These are phyloP conservation scores for Philantomba maxwellii DNA, from an alignment of 2,113 vertebrate species.

Conservation along the genomic window DNA sequence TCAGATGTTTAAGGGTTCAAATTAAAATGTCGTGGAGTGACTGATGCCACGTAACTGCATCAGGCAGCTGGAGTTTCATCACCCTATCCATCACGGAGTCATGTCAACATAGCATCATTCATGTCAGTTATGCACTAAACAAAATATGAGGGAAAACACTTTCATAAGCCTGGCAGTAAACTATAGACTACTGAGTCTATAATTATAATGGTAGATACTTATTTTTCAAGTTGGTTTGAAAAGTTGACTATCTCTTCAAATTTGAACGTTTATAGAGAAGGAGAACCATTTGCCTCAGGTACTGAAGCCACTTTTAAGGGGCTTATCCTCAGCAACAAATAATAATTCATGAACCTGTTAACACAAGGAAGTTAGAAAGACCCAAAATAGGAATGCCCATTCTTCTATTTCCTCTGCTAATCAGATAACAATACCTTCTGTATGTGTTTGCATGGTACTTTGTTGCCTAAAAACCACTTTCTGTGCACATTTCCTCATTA, in stretches of 20 bases:
- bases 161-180: background rate
- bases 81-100: background rate
- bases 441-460: background rate
- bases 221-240: background rate
- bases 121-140: background rate
- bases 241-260: background rate
- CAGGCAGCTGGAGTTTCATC: background rate
- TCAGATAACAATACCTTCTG: background rate
- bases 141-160: background rate
- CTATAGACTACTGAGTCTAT: background rate
- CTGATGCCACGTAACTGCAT: background rate
- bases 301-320: background rate
- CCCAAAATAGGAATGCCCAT: background rate
- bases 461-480: background rate
- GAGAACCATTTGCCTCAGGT: background rate
- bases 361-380: background rate
- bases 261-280: background rate
- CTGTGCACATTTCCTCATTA: background rate
- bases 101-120: background rate
- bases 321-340: background rate
- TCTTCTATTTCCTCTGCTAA: background rate
- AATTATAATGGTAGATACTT: background rate
- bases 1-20: slow-evolving; percentile 37
- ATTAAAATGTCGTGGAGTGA: background rate
- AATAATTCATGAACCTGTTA: background rate